These are phyloP conservation scores for Drosophila leonis DNA, from an alignment of 2,888 invertebrate species.

Conservation along the genomic window DNA sequence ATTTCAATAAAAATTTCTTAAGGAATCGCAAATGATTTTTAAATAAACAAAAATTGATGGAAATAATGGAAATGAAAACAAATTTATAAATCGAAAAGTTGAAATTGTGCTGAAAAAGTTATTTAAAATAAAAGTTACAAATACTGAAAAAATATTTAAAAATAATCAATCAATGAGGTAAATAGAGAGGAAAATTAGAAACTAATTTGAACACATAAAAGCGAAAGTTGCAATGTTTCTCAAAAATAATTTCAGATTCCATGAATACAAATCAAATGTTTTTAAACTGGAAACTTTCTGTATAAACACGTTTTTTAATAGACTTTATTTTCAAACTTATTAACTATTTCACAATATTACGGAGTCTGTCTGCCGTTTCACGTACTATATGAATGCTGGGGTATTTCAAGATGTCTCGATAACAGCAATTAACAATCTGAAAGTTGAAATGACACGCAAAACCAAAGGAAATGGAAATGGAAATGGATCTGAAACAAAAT, in stretches of 20 bases:
- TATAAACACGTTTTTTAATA: slow-evolving; percentile 26
- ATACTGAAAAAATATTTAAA: not conserved
- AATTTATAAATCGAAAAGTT: not conserved
- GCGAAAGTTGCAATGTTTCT: not conserved
- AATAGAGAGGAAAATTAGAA: too few relatives aligned
- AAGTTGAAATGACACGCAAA: slow-evolving; percentile 1
- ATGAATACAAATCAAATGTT: too few relatives aligned
- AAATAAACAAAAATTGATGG: not conserved
- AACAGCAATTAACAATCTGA: slow-evolving; percentile 9
- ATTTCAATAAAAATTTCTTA: not conserved
- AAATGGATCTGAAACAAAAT: not conserved
- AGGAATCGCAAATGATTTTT: not conserved
- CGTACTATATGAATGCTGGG: slow-evolving; percentile 24
- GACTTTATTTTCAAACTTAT: slow-evolving; percentile 53
- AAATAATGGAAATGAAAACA: not conserved
- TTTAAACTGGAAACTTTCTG: slow-evolving; percentile 2
- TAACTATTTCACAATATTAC: slow-evolving; percentile 51
- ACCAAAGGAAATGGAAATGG: not conserved
- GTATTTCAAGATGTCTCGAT: slow-evolving; percentile 9
- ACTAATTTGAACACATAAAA: too few relatives aligned
- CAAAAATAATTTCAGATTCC: not conserved
- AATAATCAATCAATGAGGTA: too few relatives aligned
- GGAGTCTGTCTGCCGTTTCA: slow-evolving; percentile 38
- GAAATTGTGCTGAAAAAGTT: not conserved
- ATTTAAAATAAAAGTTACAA: not conserved